Conservation (phyloP, 2,113 vertebrate genomes). For the Urocolius indicus region DNA sequence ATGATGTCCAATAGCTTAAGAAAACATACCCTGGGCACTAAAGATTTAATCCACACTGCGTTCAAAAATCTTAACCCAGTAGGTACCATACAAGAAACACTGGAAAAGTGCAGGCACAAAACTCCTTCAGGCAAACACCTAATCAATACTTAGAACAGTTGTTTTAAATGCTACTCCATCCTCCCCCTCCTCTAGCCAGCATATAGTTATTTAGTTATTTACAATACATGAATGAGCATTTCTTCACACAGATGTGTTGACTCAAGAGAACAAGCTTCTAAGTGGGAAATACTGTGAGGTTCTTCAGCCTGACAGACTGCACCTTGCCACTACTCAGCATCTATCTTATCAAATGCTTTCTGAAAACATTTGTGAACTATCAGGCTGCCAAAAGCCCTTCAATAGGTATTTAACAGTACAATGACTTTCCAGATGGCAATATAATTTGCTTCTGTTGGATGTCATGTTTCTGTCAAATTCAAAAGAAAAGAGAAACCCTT, state of each 20-base stretch:
- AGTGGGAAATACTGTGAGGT: background rate
- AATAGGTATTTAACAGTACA: conserved; percentile 34
- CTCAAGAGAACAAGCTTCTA: background rate
- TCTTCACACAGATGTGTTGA: background rate
- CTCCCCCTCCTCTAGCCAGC: background rate
- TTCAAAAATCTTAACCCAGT: background rate
- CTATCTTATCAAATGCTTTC: conserved; percentile 16
- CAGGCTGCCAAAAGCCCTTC: conserved; percentile 23
- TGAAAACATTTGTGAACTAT: background rate
- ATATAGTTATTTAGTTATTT: background rate
- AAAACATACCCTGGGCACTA: background rate
- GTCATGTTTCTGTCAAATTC: conserved; percentile 24
- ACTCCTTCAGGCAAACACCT: background rate
- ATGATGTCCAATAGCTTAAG: background rate
- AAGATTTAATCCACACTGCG: rapidly evolving
- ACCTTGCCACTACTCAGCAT: background rate
- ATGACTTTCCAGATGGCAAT: background rate
- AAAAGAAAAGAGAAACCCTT: background rate
- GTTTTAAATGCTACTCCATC: background rate
- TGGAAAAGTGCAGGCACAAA: background rate
- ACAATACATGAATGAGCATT: background rate
- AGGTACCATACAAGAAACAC: background rate
- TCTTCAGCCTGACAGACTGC: background rate
- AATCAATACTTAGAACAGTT: background rate
- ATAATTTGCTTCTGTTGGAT: background rate